Evolutionary conservation across 2,113 vertebrate species (phyloP).

Genomic region (Entomyzon cyanotis): DNA sequence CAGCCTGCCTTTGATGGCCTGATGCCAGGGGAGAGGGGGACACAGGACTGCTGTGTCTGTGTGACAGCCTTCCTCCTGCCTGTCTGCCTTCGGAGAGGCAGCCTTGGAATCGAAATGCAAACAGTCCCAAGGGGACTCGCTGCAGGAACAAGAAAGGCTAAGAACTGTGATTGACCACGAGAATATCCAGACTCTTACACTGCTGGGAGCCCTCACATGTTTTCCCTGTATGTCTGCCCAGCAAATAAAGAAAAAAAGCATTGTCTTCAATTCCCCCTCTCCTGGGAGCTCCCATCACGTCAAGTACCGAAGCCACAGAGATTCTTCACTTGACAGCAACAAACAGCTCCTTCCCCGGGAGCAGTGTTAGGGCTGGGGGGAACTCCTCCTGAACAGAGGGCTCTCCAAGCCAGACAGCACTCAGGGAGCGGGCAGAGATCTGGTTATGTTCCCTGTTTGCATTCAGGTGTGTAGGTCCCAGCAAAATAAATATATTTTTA

Average conservation of each 20-base stretch:
- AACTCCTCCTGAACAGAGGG: neutral
- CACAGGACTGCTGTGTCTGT: neutral
- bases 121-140: neutral
- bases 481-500: neutral
- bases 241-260: neutral
- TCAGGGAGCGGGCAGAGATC: rapidly evolving
- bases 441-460: neutral
- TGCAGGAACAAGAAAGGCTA: neutral
- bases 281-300: neutral
- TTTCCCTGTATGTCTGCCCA: neutral
- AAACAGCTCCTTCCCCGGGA: neutral
- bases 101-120: neutral
- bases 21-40: neutral
- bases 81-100: neutral
- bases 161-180: neutral
- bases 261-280: neutral
- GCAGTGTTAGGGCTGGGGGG: rapidly evolving
- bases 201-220: neutral
- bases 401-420: rapidly evolving
- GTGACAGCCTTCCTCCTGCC: neutral
- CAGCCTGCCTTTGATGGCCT: neutral
- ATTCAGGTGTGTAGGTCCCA: neutral
- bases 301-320: neutral
- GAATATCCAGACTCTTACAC: neutral
- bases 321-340: neutral